Conservation (phyloP, 2,113 vertebrate species). For the Zosterops pallidus region DNA sequence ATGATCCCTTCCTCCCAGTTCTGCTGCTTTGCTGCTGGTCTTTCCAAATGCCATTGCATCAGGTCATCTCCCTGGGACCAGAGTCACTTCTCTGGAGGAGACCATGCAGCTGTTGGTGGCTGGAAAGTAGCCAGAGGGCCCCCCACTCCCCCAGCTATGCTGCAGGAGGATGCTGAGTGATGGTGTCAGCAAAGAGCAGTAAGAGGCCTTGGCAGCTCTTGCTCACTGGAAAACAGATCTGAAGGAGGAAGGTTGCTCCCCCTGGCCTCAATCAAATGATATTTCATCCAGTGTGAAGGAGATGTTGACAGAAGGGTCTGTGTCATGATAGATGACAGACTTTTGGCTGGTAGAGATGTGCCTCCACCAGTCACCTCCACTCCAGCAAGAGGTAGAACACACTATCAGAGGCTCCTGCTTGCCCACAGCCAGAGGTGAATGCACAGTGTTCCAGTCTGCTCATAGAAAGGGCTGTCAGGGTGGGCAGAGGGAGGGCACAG, state of each 20-base stretch:
- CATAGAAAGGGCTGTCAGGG: neutral
- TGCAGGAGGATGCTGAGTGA: slow-evolving; percentile 19
- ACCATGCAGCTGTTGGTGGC: neutral
- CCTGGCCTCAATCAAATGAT: neutral
- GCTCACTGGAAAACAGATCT: neutral
- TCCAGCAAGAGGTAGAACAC: neutral
- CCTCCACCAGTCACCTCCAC: neutral
- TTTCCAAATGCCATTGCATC: neutral
- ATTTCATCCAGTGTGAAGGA: neutral
- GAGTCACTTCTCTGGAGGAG: neutral
- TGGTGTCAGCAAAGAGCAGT: neutral
- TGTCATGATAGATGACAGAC: neutral
- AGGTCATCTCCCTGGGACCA: neutral
- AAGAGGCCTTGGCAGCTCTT: neutral
- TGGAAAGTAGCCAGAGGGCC: neutral
- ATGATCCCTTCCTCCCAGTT: neutral
- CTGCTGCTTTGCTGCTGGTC: neutral
- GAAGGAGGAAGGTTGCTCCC: neutral
- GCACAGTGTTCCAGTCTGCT: neutral
- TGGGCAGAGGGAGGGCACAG: neutral
- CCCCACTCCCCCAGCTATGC: neutral
- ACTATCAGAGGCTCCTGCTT: neutral
- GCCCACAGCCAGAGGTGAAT: neutral
- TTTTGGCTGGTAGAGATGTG: neutral
- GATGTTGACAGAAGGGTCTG: neutral